These are phyloP conservation scores for Hyposmocoma kahamanoa DNA, from an alignment of 1,140 invertebrate genomes.

Conservation along the genomic window DNA sequence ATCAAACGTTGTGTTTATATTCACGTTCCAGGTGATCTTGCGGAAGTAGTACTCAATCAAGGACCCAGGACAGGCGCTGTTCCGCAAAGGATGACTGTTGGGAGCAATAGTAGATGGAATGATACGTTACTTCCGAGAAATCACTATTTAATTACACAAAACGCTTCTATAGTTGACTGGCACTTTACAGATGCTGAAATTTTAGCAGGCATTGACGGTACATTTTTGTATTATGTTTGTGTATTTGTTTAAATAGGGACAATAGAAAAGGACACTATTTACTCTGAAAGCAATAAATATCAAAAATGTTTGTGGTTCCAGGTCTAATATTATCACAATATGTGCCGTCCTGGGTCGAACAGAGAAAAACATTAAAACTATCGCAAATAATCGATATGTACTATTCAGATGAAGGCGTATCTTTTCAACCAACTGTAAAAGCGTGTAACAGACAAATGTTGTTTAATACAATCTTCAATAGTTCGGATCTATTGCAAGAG, in stretches of 20 bases:
- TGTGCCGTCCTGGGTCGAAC: slow-evolving; percentile 68
- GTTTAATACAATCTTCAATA: slow-evolving; percentile 60
- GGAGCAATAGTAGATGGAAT: slow-evolving; percentile 78
- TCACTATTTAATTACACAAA: slow-evolving; percentile 72
- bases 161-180: slow-evolving; percentile 63
- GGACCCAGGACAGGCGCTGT: slow-evolving; percentile 62
- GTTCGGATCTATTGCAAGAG: slow-evolving; percentile 47
- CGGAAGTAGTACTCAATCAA: slow-evolving; percentile 77
- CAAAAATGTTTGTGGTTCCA: no score
- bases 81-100: slow-evolving; percentile 61
- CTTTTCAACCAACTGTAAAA: slow-evolving; percentile 69
- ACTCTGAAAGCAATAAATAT: no score
- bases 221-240: slow-evolving; percentile 7
- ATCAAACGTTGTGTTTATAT: slow-evolving; percentile 6
- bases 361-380: slow-evolving; percentile 70
- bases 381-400: slow-evolving; percentile 82
- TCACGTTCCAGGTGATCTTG: slow-evolving; percentile 78
- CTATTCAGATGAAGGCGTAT: slow-evolving; percentile 77
- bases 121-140: slow-evolving; percentile 75
- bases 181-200: slow-evolving; percentile 79
- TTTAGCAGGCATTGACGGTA: slow-evolving; percentile 80
- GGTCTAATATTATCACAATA: slow-evolving; percentile 77
- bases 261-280: no score
- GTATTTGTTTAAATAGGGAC: no score
- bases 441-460: slow-evolving; percentile 75